A percentile compares a stretch with the other conserved stretches of the same genome.
Evolutionary conservation across 2,113 vertebrate genomes (phyloP).

Genomic region (Forbesichthys agassizii): DNA sequence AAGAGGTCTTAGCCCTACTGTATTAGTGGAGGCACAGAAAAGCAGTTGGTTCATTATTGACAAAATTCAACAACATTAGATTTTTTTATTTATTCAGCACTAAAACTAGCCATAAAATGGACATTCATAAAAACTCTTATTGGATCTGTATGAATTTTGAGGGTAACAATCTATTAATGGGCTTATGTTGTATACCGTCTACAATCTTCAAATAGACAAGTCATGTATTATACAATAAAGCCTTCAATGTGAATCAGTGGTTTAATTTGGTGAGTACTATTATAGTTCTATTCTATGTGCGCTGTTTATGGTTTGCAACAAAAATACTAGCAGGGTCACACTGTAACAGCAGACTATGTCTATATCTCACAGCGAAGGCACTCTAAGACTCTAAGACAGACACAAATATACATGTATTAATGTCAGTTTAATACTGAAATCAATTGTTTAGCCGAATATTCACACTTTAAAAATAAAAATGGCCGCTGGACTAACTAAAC

Average conservation of each 20-base stretch:
- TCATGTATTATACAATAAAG: conserved; percentile 70
- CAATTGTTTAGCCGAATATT: conserved; percentile 47
- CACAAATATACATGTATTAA: conserved; percentile 67
- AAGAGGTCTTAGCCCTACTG: neutral
- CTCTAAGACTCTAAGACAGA: conserved; percentile 31
- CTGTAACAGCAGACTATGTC: conserved; percentile 58
- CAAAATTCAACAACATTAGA: neutral
- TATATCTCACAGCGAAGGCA: conserved; percentile 35
- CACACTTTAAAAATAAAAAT: conserved; percentile 6
- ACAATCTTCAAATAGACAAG: conserved; percentile 44
- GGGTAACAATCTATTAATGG: conserved; percentile 13
- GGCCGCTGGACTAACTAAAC: too few species aligned
- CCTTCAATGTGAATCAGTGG: conserved; percentile 70
- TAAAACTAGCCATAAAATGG: neutral
- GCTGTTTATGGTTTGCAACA: conserved; percentile 62
- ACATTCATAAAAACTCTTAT: conserved; percentile 1
- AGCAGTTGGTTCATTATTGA: conserved; percentile 3
- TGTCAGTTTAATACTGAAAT: conserved; percentile 67
- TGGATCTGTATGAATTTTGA: conserved; percentile 25
- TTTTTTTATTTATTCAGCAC: conserved; percentile 12
- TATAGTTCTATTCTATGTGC: conserved; percentile 51
- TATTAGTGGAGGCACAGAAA: conserved; percentile 1
- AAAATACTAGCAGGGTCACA: conserved; percentile 44
- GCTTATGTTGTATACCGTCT: conserved; percentile 27
- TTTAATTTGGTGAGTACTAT: conserved; percentile 77